A percentile compares a stretch with the other conserved stretches of the same genome.
Conservation (phyloP, 2,113 vertebrate genomes). For the Aplodontia rufa region DNA sequence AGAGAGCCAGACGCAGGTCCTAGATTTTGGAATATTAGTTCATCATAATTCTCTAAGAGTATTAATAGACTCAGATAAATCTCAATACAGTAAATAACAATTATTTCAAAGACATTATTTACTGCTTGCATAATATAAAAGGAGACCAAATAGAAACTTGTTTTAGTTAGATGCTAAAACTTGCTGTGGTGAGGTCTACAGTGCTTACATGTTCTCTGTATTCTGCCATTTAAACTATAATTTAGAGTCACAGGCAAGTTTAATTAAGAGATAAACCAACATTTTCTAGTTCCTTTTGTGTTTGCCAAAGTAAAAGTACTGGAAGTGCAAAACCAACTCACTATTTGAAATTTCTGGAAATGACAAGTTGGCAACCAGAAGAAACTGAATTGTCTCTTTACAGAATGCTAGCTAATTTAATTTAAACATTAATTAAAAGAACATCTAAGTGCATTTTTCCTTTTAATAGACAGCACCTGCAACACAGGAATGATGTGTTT, state of each 20-base stretch:
- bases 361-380: conserved; percentile 14
- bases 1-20: background rate
- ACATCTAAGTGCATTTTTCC: conserved; percentile 59
- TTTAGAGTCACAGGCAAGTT: background rate
- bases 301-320: background rate
- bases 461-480: conserved; percentile 76
- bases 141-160: background rate
- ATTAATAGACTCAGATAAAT: background rate
- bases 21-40: background rate
- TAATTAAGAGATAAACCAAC: background rate
- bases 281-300: background rate
- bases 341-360: background rate
- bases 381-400: conserved; percentile 60
- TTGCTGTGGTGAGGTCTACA: background rate
- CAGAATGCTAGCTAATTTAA: conserved; percentile 71
- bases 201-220: background rate
- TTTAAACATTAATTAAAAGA: conserved; percentile 80
- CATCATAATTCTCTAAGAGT: background rate
- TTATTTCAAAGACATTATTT: conserved; percentile 10
- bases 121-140: background rate
- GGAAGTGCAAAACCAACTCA: background rate
- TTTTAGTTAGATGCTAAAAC: background rate
- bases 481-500: conserved; percentile 76
- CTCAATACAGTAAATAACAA: background rate
- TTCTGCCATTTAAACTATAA: background rate